Evolutionary conservation across 2,113 vertebrate species (phyloP).

Genomic region (Lasiurus cinereus): DNA sequence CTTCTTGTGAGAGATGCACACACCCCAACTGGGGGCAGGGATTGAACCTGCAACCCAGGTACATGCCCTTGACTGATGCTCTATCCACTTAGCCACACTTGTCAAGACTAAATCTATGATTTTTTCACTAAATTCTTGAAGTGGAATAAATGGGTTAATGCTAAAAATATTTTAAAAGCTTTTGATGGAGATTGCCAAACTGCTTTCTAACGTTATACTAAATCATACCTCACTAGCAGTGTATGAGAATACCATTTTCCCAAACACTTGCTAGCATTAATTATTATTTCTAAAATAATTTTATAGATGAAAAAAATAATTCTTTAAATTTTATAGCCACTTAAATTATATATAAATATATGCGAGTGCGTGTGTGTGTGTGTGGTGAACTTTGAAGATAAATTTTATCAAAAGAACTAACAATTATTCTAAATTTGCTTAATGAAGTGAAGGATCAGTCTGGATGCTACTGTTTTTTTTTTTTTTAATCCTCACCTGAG

Average conservation of each 20-base stretch:
- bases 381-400: conserved; percentile 15
- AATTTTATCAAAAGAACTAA: not conserved
- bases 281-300: too few relatives aligned
- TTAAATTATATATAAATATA: not conserved
- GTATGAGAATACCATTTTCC: not conserved
- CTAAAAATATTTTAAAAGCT: not conserved
- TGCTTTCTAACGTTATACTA: not conserved
- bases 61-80: too few relatives aligned
- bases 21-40: too few relatives aligned
- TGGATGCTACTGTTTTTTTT: not conserved
- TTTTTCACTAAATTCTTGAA: conserved; percentile 15
- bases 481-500: too few relatives aligned
- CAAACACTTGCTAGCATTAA: too few relatives aligned
- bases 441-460: not conserved
- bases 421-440: not conserved
- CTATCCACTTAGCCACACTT: too few relatives aligned
- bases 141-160: not conserved
- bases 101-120: not conserved
- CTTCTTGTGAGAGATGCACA: too few relatives aligned
- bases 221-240: not conserved
- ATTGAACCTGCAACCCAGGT: too few relatives aligned
- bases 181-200: not conserved
- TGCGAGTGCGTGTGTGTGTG: too few relatives aligned
- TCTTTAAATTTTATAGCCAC: not conserved
- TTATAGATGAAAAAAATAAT: not conserved